phyloP scores from a whole-genome alignment of 35 echinoderm and acorn worm species.

The Lytechinus variegatus region DNA sequence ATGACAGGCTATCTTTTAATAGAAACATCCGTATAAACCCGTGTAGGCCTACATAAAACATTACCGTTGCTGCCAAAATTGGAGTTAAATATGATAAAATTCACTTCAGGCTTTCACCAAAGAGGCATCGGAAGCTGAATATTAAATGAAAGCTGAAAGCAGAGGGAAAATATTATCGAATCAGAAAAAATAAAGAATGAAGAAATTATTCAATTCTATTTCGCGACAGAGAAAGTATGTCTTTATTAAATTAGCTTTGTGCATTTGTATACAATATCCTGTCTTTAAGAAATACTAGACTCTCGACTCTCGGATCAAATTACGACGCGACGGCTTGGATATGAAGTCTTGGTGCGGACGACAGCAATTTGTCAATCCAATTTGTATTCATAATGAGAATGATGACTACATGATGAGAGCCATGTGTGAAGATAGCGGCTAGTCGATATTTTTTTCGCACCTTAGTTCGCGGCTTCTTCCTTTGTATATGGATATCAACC shows the following conservation, averaged over 20 bases:
- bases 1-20: neutral
- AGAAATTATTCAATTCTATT: neutral
- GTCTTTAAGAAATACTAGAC: neutral
- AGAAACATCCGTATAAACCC: neutral
- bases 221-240: neutral
- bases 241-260: neutral
- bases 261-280: neutral
- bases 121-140: neutral
- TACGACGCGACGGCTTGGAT: neutral
- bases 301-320: neutral
- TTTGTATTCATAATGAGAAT: neutral
- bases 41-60: neutral
- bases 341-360: neutral
- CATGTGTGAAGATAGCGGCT: neutral
- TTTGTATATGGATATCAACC: neutral
- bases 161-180: neutral
- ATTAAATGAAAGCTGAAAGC: neutral
- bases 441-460: slow-evolving; percentile 1
- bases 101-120: neutral
- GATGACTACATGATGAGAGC: slow-evolving; percentile 9
- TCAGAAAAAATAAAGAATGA: neutral
- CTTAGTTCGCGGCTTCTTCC: neutral
- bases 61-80: neutral
- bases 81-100: neutral
- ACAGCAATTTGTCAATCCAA: slow-evolving; percentile 3